Base-by-base conservation (phyloP, 2,888 invertebrate genomes). In the Cephonodes hylas region DNA sequence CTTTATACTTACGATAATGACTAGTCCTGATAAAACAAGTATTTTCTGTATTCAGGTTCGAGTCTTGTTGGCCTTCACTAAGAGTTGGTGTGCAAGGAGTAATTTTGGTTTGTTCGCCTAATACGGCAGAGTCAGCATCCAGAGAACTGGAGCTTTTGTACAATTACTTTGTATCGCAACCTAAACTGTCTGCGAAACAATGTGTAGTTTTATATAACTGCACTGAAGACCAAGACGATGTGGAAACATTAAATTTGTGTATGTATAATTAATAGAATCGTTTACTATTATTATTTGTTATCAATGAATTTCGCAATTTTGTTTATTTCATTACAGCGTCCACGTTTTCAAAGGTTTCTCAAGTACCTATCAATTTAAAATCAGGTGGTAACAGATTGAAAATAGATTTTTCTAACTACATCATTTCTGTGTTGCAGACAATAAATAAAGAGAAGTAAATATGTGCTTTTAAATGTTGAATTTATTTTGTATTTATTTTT, bases 51-150 rank as follows among this genome's bases (percentile, higher is more conserved):
- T 82, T 58, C 73, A 96, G 96, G 76, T 96, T 94, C 85, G 95
- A 96, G 79, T 92, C 93, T 7, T 96, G 96, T 75, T 97, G 96
- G 96, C 95, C 96, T 31, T 95, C 95, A 0, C 93, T 96, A 64
- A 93, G 95, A 48, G 87, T 94, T 66, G 95, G 95, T 66, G 92
- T 94, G 0, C 93, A 95, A 66, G 96, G 96, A 6, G 94, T 96
- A 6, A 93, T 96, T 64, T 93, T 96, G 65, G 95, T 96, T 0
- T 96, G 95, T 78, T 91, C 93, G 0, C 83, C 89, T 7, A 91
- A 89, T 66, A 92, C 91, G 23, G 80, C 91, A 10, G 85, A 89
- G 45, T 87, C 88, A 57, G 93, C 94, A 23, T 79, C 89, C 18
- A 91, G 93, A 73, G 94, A 95, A 75, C 83, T 95, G 74, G 95